These are phyloP conservation scores for Epinotia bilunana DNA, from an alignment of 2,888 invertebrate species.

Conservation along the genomic window DNA sequence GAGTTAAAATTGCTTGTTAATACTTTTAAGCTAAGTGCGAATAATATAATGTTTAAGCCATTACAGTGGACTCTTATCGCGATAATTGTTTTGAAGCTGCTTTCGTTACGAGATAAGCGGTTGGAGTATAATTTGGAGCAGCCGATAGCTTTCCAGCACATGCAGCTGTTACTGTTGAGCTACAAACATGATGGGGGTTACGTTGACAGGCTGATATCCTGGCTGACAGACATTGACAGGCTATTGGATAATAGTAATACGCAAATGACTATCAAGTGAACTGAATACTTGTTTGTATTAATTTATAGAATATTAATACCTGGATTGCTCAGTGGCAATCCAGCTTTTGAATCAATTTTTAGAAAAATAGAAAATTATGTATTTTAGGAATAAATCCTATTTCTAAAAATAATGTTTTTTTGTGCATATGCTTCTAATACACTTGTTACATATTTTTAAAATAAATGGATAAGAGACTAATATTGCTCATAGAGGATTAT, in stretches of 20 bases:
- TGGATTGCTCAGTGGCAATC: neutral
- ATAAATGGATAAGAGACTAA: no score
- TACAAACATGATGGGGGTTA: constrained; percentile 81
- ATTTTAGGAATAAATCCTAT: no score
- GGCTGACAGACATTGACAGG: constrained; percentile 81
- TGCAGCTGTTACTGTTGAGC: constrained; percentile 78
- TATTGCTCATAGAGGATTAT: no score
- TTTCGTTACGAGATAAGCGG: constrained; percentile 69
- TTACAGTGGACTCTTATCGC: constrained; percentile 89
- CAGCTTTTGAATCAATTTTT: neutral
- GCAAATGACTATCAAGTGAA: constrained; percentile 67
- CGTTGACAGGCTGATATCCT: constrained; percentile 76
- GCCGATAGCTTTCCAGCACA: constrained; percentile 68
- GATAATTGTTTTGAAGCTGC: constrained; percentile 87
- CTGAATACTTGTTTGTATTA: neutral
- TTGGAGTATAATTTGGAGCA: constrained; percentile 65
- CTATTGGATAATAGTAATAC: constrained; percentile 71
- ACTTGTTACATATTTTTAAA: no score
- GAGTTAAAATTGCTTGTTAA: constrained; percentile 83
- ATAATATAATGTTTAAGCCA: constrained; percentile 89
- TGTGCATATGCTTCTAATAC: no score
- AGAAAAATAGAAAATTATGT: no score
- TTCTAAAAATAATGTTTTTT: no score
- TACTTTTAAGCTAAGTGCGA: constrained; percentile 87
- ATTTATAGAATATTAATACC: neutral